Conservation (phyloP, 2,888 invertebrate species). For the Drepanosiphum platanoidis region DNA sequence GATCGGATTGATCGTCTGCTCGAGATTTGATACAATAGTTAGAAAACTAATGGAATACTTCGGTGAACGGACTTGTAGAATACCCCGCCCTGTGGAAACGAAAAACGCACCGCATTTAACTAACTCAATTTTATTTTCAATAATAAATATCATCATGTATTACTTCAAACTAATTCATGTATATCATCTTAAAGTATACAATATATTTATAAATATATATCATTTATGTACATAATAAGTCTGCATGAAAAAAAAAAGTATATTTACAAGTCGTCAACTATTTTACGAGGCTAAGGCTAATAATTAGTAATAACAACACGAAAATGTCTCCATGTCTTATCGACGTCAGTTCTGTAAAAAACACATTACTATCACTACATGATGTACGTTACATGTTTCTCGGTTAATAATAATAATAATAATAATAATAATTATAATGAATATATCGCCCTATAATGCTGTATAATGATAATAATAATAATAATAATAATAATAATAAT, state of each 20-base stretch:
- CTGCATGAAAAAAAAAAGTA: constrained; percentile 54
- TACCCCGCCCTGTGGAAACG: no score
- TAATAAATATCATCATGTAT: constrained; percentile 59
- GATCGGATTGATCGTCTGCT: no score
- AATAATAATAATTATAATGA: neutral
- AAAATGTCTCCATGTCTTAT: neutral
- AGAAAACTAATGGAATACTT: no score
- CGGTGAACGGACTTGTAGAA: no score
- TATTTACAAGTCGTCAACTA: constrained; percentile 59
- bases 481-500: neutral
- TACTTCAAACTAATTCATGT: constrained; percentile 52
- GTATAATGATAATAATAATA: constrained; percentile 5
- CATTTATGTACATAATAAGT: constrained; percentile 52
- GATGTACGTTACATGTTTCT: constrained; percentile 50
- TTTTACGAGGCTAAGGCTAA: constrained; percentile 52
- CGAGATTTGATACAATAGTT: no score
- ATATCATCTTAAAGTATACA: constrained; percentile 61
- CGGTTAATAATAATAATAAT: constrained; percentile 12
- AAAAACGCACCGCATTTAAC: constrained; percentile 28
- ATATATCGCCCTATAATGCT: constrained; percentile 31
- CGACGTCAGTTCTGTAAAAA: constrained; percentile 56
- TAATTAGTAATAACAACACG: constrained; percentile 13
- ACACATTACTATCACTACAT: constrained; percentile 49
- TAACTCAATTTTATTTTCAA: constrained; percentile 62
- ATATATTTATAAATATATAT: constrained; percentile 46